phyloP scores from a whole-genome alignment of 2,888 invertebrate species.

The Exocentrus adspersus region DNA sequence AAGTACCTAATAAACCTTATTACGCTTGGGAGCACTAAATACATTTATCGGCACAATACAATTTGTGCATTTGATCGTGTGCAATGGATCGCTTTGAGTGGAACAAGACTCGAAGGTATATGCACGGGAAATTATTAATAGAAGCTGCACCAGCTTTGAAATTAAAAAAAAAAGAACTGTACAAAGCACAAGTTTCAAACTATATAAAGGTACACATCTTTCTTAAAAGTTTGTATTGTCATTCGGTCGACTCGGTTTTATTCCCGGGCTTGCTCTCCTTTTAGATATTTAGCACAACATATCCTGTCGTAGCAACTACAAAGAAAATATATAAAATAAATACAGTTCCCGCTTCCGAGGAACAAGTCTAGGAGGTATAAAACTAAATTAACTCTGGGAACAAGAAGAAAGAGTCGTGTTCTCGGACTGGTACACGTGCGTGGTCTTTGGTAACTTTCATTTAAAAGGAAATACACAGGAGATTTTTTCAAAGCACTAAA shows the following conservation, averaged over 20 bases:
- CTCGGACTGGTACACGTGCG: no score
- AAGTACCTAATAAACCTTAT: conserved; percentile 16
- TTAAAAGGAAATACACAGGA: no score
- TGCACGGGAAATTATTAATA: neutral
- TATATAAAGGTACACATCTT: neutral
- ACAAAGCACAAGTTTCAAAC: neutral
- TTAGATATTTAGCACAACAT: neutral
- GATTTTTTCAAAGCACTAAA: no score
- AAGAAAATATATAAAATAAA: neutral
- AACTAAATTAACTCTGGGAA: neutral
- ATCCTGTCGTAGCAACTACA: neutral
- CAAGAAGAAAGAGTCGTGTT: neutral
- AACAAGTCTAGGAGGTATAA: neutral
- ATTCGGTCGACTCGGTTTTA: neutral
- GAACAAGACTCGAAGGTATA: neutral
- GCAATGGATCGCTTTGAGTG: neutral
- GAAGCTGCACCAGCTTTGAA: no score
- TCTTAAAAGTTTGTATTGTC: neutral
- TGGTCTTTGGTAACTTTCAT: no score
- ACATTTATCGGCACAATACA: conserved; percentile 11
- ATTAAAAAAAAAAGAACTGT: no score
- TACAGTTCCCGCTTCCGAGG: neutral
- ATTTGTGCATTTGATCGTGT: conserved; percentile 12
- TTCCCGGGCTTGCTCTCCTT: neutral
- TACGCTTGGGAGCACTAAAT: conserved; percentile 6